Evolutionary conservation across 2,113 vertebrate species (phyloP), one percentile per base, ranked within the genome.

Genomic region (Nesogale talazaci): DNA sequence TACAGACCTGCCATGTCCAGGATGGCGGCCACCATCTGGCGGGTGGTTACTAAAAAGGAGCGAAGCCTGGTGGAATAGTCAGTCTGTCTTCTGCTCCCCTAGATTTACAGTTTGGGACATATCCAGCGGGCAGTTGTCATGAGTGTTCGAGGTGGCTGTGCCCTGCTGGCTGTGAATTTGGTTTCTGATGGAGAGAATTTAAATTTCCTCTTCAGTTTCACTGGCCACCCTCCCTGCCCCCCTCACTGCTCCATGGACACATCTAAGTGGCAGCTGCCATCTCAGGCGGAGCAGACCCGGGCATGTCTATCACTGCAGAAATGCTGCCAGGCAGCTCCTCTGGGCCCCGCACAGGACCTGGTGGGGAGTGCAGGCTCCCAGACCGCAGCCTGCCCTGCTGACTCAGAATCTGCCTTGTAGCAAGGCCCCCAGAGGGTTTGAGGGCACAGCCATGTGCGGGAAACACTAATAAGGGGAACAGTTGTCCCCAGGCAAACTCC

Each of bases 271-370:
- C 0, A 20, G 72, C 29, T 63, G 6, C 8, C 8, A 42, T 1
- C 1, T 3, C 0, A 0, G 14, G 25, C 9, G 14, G 34, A 6
- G 16, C n/a, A 74, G 27, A 22, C 4, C 0, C 23, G 34, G 63
- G 2, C 25, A 0, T 34, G 16, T 67, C 86, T 57, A 8, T 38
- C 70, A 77, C 34, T 1, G 0, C 2, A 25, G 59, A 10, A 42
- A 34, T 27, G 42, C 70, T 31, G 6, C 6, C 1, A 40, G 46
- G 27, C 63, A 6, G 63, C 25, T 16, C 27, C 40, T 36, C 46
- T 0, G 0, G 59, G 22, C 14, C 6, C 12, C 0, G 25, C 8
- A 1, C 4, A 70, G 63, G 74, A 63, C 6, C 34, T 23, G 34
- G 25, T 72, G 25, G 29, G 38, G 72, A 25, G 85, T 2, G 22